A percentile compares a stretch with the other conserved stretches of the same genome.
Conservation (phyloP, 1,140 invertebrate species). For the Aradophagus sp. region DNA sequence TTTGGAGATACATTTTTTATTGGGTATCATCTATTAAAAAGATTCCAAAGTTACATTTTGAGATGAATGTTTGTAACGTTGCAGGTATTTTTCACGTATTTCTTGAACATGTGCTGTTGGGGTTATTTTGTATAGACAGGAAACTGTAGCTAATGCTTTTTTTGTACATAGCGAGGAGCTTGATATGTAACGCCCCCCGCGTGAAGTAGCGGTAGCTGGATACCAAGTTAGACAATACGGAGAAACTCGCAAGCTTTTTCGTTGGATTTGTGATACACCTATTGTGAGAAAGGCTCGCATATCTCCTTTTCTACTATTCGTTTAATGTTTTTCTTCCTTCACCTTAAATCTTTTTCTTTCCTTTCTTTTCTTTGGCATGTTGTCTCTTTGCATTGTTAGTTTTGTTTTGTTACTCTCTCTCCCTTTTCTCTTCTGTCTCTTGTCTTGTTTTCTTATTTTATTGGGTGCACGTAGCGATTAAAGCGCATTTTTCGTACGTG, state of each 20-base stretch:
- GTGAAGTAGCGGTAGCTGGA: constrained; percentile 29
- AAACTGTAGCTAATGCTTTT: constrained; percentile 33
- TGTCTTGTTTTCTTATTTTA: constrained; percentile 23
- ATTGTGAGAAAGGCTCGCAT: constrained; percentile 12
- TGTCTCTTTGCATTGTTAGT: too few species aligned
- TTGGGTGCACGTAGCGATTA: constrained; percentile 63
- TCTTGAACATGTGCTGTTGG: constrained; percentile 24
- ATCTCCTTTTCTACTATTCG: not conserved
- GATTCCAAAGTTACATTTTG: too few species aligned
- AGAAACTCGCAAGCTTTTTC: constrained; percentile 29
- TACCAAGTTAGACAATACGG: constrained; percentile 40
- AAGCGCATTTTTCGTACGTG: constrained; percentile 60
- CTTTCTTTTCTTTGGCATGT: not conserved
- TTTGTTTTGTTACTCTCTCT: constrained; percentile 14
- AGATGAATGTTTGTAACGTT: too few species aligned
- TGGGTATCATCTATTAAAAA: too few species aligned
- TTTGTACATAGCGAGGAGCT: constrained; percentile 45
- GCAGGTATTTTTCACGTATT: constrained; percentile 34
- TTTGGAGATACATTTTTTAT: too few species aligned
- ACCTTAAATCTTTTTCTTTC: not conserved
- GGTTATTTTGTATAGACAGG: constrained; percentile 42
- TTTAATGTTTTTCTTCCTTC: constrained; percentile 1
- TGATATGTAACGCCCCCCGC: constrained; percentile 21
- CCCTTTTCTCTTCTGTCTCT: constrained; percentile 7
- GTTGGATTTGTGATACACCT: constrained; percentile 45